phyloP scores from a whole-genome alignment of 1,140 invertebrate genomes.

The Lanistes nyassanus region DNA sequence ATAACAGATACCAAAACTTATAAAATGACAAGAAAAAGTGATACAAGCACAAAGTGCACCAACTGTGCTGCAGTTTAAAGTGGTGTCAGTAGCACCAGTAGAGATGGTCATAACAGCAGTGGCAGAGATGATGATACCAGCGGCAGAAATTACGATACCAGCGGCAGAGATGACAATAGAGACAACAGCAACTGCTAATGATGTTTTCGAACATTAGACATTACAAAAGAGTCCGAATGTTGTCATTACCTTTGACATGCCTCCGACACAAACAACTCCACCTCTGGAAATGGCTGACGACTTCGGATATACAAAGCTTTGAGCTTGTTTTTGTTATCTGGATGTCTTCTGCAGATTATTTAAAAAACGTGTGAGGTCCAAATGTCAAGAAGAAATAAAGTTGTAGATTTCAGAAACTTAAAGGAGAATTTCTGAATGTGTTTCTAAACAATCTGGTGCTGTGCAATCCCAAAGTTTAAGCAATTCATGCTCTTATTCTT shows the following conservation, averaged over 20 bases:
- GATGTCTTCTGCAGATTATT: slow-evolving; percentile 62
- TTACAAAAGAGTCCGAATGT: neutral
- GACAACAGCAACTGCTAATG: neutral
- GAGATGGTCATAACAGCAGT: too few species aligned
- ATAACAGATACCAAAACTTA: too few species aligned
- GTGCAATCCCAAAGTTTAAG: too few species aligned
- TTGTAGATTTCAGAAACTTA: too few species aligned
- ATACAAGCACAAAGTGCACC: too few species aligned
- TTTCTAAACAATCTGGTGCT: too few species aligned
- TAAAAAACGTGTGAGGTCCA: neutral
- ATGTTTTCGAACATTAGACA: neutral
- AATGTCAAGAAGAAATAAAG: too few species aligned
- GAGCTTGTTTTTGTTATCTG: slow-evolving; percentile 66
- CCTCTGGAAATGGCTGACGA: slow-evolving; percentile 83
- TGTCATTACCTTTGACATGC: slow-evolving; percentile 71
- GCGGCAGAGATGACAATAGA: neutral
- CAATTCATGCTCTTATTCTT: too few species aligned
- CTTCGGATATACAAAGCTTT: slow-evolving; percentile 81
- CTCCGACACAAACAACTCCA: slow-evolving; percentile 84
- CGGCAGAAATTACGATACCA: neutral
- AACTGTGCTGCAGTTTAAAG: too few species aligned
- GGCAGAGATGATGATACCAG: neutral
- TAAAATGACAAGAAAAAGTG: too few species aligned
- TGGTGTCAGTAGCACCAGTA: too few species aligned
- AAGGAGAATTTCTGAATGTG: too few species aligned